Conservation (phyloP, 2,113 vertebrate genomes). For the Cephalopterus ornatus region DNA sequence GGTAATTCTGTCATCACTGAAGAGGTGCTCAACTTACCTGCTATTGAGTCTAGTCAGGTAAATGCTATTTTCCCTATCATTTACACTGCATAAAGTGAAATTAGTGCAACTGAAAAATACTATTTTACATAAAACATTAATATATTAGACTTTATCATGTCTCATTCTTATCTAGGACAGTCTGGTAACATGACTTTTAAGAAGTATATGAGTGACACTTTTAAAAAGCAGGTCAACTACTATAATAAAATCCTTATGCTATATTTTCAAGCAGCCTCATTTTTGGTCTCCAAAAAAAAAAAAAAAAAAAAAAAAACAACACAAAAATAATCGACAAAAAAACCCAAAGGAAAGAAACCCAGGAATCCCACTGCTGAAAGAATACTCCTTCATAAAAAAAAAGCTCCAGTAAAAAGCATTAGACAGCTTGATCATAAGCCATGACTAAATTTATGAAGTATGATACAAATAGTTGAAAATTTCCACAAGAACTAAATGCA, state of each 20-base stretch:
- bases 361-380: background rate
- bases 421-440: background rate
- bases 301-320: background rate
- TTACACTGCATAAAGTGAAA: background rate
- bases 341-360: background rate
- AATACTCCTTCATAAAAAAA: background rate
- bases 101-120: background rate
- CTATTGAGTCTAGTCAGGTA: background rate
- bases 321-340: background rate
- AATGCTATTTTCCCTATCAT: background rate
- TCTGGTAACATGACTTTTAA: background rate
- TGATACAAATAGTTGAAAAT: background rate
- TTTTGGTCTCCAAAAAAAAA: background rate
- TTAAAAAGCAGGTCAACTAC: background rate
- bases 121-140: background rate
- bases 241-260: background rate
- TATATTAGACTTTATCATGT: background rate
- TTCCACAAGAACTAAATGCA: background rate
- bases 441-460: background rate
- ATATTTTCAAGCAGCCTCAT: background rate
- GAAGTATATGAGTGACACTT: background rate
- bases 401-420: background rate
- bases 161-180: background rate
- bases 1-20: background rate
- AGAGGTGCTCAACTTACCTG: background rate